These are phyloP conservation scores for Eupeodes latifasciatus DNA, from an alignment of 2,888 invertebrate genomes.

Conservation along the genomic window DNA sequence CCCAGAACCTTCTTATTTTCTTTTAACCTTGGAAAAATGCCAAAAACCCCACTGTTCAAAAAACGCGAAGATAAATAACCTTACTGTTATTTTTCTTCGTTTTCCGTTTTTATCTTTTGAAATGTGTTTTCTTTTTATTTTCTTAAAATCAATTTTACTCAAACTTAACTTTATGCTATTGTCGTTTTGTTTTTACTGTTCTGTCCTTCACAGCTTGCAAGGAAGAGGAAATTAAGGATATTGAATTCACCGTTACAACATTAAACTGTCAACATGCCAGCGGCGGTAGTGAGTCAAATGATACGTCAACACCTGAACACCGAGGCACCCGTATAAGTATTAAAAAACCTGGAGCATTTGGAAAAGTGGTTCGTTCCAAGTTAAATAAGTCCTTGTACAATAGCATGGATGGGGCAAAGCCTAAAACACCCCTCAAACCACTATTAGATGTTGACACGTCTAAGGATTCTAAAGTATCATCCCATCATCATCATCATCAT, in stretches of 20 bases:
- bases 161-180: slow-evolving; percentile 29
- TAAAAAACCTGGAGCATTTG: slow-evolving; percentile 85
- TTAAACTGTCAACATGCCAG: slow-evolving; percentile 88
- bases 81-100: neutral
- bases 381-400: slow-evolving; percentile 86
- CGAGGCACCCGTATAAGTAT: slow-evolving; percentile 84
- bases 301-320: slow-evolving; percentile 84
- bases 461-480: slow-evolving; percentile 54
- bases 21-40: neutral
- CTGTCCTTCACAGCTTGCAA: slow-evolving; percentile 86
- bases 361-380: slow-evolving; percentile 85
- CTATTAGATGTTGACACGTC: slow-evolving; percentile 80
- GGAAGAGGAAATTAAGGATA: slow-evolving; percentile 92
- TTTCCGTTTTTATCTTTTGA: no score
- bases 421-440: slow-evolving; percentile 81
- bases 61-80: slow-evolving; percentile 11
- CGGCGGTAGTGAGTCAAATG: slow-evolving; percentile 80
- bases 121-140: neutral
- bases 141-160: slow-evolving; percentile 38
- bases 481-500: slow-evolving; percentile 24
- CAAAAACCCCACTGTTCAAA: slow-evolving; percentile 2
- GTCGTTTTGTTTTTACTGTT: slow-evolving; percentile 29
- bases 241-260: slow-evolving; percentile 94
- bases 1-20: no score
- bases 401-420: slow-evolving; percentile 83